Evolutionary conservation across 2,113 vertebrate species (phyloP).

Genomic region (Jacana jacana): DNA sequence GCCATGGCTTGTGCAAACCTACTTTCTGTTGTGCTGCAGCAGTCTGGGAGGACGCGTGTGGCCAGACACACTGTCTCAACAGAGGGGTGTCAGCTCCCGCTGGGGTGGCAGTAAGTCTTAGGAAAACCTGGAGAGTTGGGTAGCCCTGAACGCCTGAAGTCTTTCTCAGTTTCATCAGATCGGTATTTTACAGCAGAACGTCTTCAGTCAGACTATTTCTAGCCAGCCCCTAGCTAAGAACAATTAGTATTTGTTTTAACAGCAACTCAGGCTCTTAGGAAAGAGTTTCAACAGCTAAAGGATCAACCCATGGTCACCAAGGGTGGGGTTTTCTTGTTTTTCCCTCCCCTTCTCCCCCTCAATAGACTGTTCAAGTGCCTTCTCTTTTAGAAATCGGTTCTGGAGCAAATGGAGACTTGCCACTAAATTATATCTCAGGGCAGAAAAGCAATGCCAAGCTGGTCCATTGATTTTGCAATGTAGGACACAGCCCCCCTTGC

Average conservation of each 20-base stretch:
- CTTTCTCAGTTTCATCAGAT: neutral
- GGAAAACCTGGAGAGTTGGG: conserved; percentile 1
- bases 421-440: conserved; percentile 28
- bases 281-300: conserved; percentile 32
- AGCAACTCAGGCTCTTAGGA: neutral
- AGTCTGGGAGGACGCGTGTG: neutral
- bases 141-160: neutral
- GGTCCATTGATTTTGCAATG: conserved; percentile 20
- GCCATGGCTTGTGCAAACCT: conserved; percentile 8
- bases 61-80: neutral
- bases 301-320: neutral
- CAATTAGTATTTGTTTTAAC: conserved; percentile 31
- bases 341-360: neutral
- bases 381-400: neutral
- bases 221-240: neutral
- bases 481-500: conserved; percentile 29
- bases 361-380: neutral
- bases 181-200: neutral
- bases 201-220: neutral
- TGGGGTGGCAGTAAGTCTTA: neutral
- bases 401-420: neutral
- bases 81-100: neutral
- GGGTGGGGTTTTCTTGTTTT: neutral
- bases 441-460: conserved; percentile 14
- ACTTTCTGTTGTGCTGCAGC: neutral